Base-by-base conservation (phyloP, 1,140 invertebrate genomes). In the Monomorium pharaonis region DNA sequence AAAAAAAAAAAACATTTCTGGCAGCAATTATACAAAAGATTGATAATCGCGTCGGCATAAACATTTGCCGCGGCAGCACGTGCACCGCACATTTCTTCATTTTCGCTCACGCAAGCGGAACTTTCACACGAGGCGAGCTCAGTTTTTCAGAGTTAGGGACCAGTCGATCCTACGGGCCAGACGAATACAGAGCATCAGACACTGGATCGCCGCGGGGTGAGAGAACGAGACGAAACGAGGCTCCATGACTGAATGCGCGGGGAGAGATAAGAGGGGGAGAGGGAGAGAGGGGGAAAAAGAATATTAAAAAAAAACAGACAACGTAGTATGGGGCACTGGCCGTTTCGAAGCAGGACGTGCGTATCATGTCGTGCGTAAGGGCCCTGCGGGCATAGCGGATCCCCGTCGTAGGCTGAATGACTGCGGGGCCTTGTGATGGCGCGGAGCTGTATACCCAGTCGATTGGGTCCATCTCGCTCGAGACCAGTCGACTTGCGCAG, bases 321-420 rank as follows among this genome's bases (percentile, higher is more conserved):
- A 62, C 47, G 42, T 27, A 51, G 75, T 60, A 18, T 9, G 77
- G 62, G 65, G 37, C 58, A 27, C 60, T 47, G 77, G 63, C 42
- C 33, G 80, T 69, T 86, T 76, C 69, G 58, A 56, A 84, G 69
- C 85, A 67, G 70, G 69, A 84, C 84, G 69, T 10, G 80, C 60
- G 69, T 76, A 84, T 69, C 58, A 75, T 74, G 56, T 86, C 67
- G 85, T 69, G 49, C 58, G 85, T 86, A 84, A 84, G 62, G 51
- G 21, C 49, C 69, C 85, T 42, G 51, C 54, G 80, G 85, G 62
- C 81, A 84, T 84, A 86, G 62, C 80, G 80, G 80, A 49, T 60
- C 49, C 42, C 10, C 67, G 49, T 56, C 37, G 51, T 51, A 44
- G 49, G 37, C 80, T 84, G 80, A 84, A 84, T 86, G 85, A 74